Base-by-base conservation (phyloP, 2,888 invertebrate species). In the Linnaemya vulpina region DNA sequence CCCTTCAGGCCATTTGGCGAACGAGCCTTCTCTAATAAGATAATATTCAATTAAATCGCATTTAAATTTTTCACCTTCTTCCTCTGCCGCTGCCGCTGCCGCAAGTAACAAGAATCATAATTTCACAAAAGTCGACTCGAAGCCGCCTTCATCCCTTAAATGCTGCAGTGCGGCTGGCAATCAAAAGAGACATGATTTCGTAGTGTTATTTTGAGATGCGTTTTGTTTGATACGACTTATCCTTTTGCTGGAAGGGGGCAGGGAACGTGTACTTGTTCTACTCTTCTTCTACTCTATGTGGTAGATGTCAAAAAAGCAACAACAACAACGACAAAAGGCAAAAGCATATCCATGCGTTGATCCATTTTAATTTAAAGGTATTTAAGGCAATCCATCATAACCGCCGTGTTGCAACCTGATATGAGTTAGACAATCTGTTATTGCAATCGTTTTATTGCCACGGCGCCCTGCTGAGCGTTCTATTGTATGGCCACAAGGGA, bases 401-500 rank as follows among this genome's bases (percentile, higher is more conserved):
- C 83, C 79, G 79, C 70, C 78, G 78, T 80, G 84, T 80, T 91
- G 91, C 91, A 91, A 91, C 90, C 88, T 89, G 91, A 91, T 91
- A 91, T 91, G 91, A 90, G 90, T 89, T 87, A 88, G 88, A 89
- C 91, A 91, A 91, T 91, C 90, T 90, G 90, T 88, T 91, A 88
- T 85, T 89, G 89, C 91, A 90, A 90, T 90, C 90, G 89, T 88
- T 83, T 62, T 70, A 84, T 84, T 76, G 83, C 79, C 75, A 77
- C 38, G 82, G 76, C 87, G 87, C 91, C 92, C 91, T 89, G 91
- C 89, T 89, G 91, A 89, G 92, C 90, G 88, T 92, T 91, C 91
- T 91, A 92, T 92, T 91, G 92, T 89, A 88, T 89, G 90, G 91
- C 90, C 92, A 91, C 92, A 91, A 91, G 92, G 92, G 92, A 92